A percentile compares a stretch with the other conserved stretches of the same genome.
phyloP scores from a whole-genome alignment of 1,140 invertebrate genomes.

The Zophobas morio region DNA sequence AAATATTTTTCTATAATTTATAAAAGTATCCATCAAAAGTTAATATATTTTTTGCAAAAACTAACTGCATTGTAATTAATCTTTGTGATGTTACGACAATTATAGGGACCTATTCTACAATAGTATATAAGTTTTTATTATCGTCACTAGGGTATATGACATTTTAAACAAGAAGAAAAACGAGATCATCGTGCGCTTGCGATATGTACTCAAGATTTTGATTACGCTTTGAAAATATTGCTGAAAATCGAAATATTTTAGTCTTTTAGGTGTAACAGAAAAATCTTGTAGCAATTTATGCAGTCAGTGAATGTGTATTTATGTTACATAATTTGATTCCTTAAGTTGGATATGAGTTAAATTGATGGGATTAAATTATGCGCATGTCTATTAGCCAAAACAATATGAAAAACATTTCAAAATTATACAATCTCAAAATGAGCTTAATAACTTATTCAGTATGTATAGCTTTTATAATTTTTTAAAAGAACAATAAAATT shows the following conservation, averaged over 20 bases:
- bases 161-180: conserved; percentile 12
- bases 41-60: conserved; percentile 47
- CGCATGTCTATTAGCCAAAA: conserved; percentile 51
- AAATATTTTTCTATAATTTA: conserved; percentile 43
- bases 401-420: conserved; percentile 41
- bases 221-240: conserved; percentile 35
- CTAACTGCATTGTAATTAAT: conserved; percentile 47
- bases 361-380: conserved; percentile 17
- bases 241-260: conserved; percentile 5
- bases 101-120: conserved; percentile 58
- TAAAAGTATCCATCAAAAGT: background rate
- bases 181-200: conserved; percentile 20
- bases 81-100: conserved; percentile 58
- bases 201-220: conserved; percentile 16
- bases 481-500: conserved; percentile 54
- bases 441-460: conserved; percentile 55
- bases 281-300: conserved; percentile 4
- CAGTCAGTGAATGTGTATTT: conserved; percentile 3
- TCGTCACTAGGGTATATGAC: conserved; percentile 35
- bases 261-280: background rate
- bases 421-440: conserved; percentile 56
- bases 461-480: conserved; percentile 59
- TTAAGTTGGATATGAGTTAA: conserved; percentile 20
- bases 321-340: conserved; percentile 9
- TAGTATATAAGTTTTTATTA: conserved; percentile 55